Evolutionary conservation across 1,140 invertebrate species (phyloP), one percentile per base, ranked within the genome.

Genomic region (Akabosia matsudoensis): DNA sequence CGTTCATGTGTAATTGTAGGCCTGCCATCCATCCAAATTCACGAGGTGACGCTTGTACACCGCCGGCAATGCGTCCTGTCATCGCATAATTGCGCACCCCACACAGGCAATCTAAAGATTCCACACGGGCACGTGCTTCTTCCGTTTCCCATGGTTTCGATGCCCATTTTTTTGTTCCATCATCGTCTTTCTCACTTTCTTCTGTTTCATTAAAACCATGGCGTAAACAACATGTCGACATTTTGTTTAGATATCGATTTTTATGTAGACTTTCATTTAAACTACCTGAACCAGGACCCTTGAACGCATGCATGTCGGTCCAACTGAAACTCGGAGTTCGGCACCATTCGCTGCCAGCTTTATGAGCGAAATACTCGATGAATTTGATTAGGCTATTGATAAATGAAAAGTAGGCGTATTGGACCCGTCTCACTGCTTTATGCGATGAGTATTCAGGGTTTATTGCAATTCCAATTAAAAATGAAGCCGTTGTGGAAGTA

Each of bases 21-120:
- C 13, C 24, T 30, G 7, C 28, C 61, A 67, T 67, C 61, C 61
- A 67, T 7, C 61, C 61, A 67, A 30, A 67, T n/a, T 67, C 61
- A 4, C 22, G 13, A 2, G 61, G 61, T 4, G 61, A 30, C 22
- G 61, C 61, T n/a, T 67, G 26, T 10, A 67, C 28, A 30, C 61
- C 61, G 26, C 61, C 61, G 1, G n/a, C 61, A 1, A 67, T 30
- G 26, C 61, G 28, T 7, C 61, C 61, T 4, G 26, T n/a, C 3
- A 67, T 7, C 4, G 13, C 28, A 10, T 10, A 13, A 31, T 67
- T 67, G 13, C 7, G 61, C 31, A 30, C 7, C 10, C 61, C 61
- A 67, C 61, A 67, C 24, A 67, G 18, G 37, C 37, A 45, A 18
- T 45, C 37, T 18, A 45, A 18, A 7, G 37, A 45, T 18, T 45